These are phyloP conservation scores for Mesaphorura yosii DNA, from an alignment of 1,140 invertebrate genomes.

Conservation along the genomic window DNA sequence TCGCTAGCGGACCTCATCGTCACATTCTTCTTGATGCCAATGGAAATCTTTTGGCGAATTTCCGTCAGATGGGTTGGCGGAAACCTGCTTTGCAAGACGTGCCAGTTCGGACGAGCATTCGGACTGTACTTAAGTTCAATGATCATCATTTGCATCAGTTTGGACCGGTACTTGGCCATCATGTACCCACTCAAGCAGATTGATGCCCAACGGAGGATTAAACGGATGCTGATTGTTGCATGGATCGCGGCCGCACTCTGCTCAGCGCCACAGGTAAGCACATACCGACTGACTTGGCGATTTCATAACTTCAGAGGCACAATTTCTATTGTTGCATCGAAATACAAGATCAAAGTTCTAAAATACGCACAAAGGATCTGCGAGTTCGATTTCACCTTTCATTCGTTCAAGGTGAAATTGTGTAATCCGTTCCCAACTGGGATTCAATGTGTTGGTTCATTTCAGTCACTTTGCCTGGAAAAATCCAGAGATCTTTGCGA, in stretches of 20 bases:
- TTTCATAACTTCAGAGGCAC: background rate
- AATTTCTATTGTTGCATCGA: background rate
- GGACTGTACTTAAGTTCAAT: constrained; percentile 72
- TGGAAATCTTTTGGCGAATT: constrained; percentile 53
- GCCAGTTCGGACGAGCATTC: constrained; percentile 62
- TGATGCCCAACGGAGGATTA: constrained; percentile 53
- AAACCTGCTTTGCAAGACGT: constrained; percentile 58
- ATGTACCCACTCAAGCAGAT: constrained; percentile 57
- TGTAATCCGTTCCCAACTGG: no score
- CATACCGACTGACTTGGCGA: background rate
- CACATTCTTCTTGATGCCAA: constrained; percentile 62
- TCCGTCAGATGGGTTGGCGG: constrained; percentile 66
- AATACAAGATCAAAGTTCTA: no score
- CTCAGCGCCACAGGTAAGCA: constrained; percentile 22
- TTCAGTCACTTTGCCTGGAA: no score
- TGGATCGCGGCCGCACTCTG: constrained; percentile 48
- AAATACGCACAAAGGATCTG: no score
- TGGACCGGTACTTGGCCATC: constrained; percentile 57
- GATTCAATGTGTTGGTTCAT: no score
- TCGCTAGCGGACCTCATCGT: constrained; percentile 65
- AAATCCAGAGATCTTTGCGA: no score
- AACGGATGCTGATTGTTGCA: constrained; percentile 57
- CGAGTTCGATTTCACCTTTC: no score
- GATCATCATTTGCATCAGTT: constrained; percentile 63
- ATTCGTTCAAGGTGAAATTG: no score